Evolutionary conservation across 1,140 invertebrate species (phyloP).

Genomic region (Lucilia sericata): DNA sequence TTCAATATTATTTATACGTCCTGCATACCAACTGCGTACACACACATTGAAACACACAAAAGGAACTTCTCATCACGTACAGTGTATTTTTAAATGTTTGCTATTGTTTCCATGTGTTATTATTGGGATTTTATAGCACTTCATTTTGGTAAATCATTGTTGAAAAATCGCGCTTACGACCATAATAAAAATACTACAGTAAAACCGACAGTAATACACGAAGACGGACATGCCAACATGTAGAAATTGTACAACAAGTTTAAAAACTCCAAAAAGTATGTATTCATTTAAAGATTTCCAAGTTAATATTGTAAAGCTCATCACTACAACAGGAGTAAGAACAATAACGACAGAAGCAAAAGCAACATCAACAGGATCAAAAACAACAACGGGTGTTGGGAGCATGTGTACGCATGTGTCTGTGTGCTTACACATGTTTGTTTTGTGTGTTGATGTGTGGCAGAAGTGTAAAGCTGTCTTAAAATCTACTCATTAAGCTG

Average conservation of each 20-base stretch:
- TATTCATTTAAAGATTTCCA: conserved; percentile 26
- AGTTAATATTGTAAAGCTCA: conserved; percentile 32
- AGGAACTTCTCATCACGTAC: neutral
- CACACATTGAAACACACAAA: neutral
- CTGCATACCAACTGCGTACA: neutral
- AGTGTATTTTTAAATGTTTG: conserved; percentile 9
- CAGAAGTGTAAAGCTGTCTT: conserved; percentile 38
- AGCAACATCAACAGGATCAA: neutral
- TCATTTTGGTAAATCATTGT: conserved; percentile 14
- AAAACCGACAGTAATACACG: neutral
- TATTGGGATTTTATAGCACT: neutral
- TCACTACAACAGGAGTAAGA: conserved; percentile 9
- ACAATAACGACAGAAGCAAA: neutral
- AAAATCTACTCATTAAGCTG: conserved; percentile 55
- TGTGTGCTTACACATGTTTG: neutral
- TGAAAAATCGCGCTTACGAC: neutral
- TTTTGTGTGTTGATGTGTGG: neutral
- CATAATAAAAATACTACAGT: neutral
- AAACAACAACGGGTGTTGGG: neutral
- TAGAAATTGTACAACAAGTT: neutral
- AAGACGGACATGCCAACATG: neutral
- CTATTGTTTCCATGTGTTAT: conserved; percentile 21
- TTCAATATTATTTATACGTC: neutral
- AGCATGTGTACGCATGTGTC: neutral
- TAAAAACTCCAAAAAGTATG: conserved; percentile 22